Evolutionary conservation across 2,113 vertebrate species (phyloP).

Genomic region (Nibea coibor): DNA sequence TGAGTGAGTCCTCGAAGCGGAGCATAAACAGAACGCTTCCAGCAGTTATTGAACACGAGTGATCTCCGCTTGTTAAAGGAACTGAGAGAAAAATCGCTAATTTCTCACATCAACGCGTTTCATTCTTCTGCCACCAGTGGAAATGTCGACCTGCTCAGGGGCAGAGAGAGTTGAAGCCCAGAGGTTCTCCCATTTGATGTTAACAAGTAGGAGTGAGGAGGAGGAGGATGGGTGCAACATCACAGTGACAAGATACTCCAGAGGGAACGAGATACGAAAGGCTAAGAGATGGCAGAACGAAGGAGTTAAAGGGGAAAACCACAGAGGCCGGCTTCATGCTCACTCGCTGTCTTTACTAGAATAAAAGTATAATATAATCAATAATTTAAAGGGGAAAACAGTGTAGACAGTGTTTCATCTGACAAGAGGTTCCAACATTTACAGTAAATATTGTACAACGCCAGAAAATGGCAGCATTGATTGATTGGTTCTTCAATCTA

Average conservation of each 20-base stretch:
- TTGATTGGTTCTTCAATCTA: neutral
- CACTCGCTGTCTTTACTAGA: neutral
- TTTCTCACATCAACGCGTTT: conserved; percentile 30
- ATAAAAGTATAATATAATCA: neutral
- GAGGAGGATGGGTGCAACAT: conserved; percentile 28
- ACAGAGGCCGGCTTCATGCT: neutral
- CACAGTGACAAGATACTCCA: conserved; percentile 23
- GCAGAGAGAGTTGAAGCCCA: conserved; percentile 3
- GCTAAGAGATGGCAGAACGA: neutral
- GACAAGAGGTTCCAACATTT: no score
- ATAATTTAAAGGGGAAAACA: neutral
- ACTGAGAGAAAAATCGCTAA: neutral
- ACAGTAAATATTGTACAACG: neutral
- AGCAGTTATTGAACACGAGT: conserved; percentile 2
- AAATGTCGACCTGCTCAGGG: conserved; percentile 33
- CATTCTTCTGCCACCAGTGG: conserved; percentile 34
- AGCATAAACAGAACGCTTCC: conserved; percentile 4
- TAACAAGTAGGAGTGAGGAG: conserved; percentile 45
- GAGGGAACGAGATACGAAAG: conserved; percentile 6
- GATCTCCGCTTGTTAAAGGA: conserved; percentile 13
- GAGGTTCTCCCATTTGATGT: conserved; percentile 43
- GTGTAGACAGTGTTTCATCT: neutral
- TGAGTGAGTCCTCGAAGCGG: conserved; percentile 1
- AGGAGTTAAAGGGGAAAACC: neutral
- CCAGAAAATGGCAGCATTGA: neutral